Percentiles rank a stretch among this genome's conserved stretches.
Evolutionary conservation across 2,888 invertebrate species (phyloP).

Genomic region (Pristionchus exspectatus): DNA sequence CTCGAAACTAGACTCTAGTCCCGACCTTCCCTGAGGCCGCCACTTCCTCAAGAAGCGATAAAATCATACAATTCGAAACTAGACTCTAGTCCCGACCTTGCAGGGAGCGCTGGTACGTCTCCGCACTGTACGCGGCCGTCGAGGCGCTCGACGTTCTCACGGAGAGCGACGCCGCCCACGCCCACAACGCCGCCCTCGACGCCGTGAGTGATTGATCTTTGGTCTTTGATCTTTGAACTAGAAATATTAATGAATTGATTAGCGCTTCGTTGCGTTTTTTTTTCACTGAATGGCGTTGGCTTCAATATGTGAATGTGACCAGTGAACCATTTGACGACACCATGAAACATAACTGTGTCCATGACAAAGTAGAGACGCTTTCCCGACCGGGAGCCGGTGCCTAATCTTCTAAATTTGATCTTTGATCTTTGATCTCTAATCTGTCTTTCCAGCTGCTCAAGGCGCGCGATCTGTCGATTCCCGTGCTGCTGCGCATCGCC

Average conservation of each 20-base stretch:
- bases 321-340: no score
- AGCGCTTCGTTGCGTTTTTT: no score
- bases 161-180: neutral
- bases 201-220: slow-evolving; percentile 37
- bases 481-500: neutral
- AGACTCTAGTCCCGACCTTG: neutral
- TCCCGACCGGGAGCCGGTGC: neutral
- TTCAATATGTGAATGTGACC: no score
- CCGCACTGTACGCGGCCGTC: neutral
- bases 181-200: slow-evolving; percentile 5
- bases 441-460: slow-evolving; percentile 11
- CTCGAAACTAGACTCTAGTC: slow-evolving; percentile 21
- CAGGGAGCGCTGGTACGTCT: neutral
- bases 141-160: slow-evolving; percentile 19
- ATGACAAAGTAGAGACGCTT: neutral
- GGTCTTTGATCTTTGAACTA: slow-evolving; percentile 29
- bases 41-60: no score
- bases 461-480: neutral
- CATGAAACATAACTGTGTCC: no score
- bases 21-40: no score
- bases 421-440: slow-evolving; percentile 10
- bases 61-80: no score
- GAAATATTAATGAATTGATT: no score
- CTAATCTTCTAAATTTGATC: neutral
- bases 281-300: no score